Conservation (phyloP, 1,140 invertebrate genomes). For the Araneus ventricosus region DNA sequence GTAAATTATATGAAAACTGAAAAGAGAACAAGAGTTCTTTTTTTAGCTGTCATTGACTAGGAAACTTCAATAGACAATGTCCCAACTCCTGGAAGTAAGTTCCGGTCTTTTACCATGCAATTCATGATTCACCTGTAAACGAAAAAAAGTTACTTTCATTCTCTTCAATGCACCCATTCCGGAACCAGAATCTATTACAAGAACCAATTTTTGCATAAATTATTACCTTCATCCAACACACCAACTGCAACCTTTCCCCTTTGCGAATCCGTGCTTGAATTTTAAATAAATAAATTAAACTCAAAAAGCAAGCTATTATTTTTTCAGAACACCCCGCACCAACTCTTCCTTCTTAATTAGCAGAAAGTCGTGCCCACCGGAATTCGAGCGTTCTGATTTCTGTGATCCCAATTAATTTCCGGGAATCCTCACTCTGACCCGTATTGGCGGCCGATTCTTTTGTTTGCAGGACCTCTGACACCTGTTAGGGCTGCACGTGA, state of each 20-base stretch:
- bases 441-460: background rate
- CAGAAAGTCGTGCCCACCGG: background rate
- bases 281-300: constrained; percentile 5
- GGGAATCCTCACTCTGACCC: background rate
- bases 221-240: background rate
- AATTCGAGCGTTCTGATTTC: background rate
- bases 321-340: background rate
- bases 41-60: too few relatives aligned
- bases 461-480: constrained; percentile 8
- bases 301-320: background rate
- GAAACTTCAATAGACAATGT: too few relatives aligned
- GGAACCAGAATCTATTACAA: background rate
- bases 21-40: too few relatives aligned
- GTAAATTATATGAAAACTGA: too few relatives aligned
- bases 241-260: background rate
- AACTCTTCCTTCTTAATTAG: constrained; percentile 5
- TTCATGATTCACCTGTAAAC: background rate
- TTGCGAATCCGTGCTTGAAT: background rate
- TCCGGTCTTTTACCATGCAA: too few relatives aligned
- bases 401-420: constrained; percentile 2
- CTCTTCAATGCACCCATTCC: background rate
- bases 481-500: background rate
- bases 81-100: too few relatives aligned
- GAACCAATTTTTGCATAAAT: background rate
- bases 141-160: background rate